Evolutionary conservation across 2,797 vertebrate genomes (phyloP).

Genomic region (Hoplostethus atlanticus): DNA sequence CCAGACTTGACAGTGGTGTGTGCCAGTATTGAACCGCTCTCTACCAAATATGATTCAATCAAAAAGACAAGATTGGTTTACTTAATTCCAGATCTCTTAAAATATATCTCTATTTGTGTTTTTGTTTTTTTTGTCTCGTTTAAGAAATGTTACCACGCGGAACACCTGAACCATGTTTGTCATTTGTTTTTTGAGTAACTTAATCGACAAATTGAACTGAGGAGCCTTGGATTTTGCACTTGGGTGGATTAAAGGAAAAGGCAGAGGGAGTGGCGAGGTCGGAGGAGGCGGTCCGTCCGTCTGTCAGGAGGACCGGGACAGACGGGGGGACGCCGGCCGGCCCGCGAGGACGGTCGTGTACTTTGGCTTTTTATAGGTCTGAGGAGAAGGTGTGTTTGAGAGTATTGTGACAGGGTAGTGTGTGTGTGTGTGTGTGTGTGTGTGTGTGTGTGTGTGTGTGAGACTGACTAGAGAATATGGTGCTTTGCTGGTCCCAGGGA

Average conservation of each 20-base stretch:
- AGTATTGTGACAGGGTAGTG: slow-evolving; percentile 62
- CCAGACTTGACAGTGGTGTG: slow-evolving; percentile 82
- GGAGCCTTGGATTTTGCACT: slow-evolving; percentile 87
- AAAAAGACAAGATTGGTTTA: slow-evolving; percentile 79
- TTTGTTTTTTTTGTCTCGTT: slow-evolving; percentile 64
- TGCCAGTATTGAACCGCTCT: slow-evolving; percentile 88
- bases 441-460: neutral
- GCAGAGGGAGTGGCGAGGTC: slow-evolving; percentile 19
- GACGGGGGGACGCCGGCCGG: no score
- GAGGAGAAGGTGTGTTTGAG: slow-evolving; percentile 24
- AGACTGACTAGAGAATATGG: slow-evolving; percentile 38
- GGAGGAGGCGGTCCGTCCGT: neutral
- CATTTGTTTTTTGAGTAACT: slow-evolving; percentile 57
- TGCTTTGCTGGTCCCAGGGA: slow-evolving; percentile 63
- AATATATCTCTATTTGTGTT: slow-evolving; percentile 53
- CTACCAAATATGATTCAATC: slow-evolving; percentile 88
- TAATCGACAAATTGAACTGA: slow-evolving; percentile 74
- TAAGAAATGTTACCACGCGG: slow-evolving; percentile 73
- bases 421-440: slow-evolving; percentile 31
- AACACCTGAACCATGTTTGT: slow-evolving; percentile 73
- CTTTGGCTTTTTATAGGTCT: slow-evolving; percentile 42
- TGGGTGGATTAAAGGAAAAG: slow-evolving; percentile 66
- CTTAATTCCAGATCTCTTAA: slow-evolving; percentile 84
- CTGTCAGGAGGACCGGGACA: no score
- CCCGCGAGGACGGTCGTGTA: neutral